Conservation (phyloP, 2,113 vertebrate species). For the Anarhynchus alexandrinus region DNA sequence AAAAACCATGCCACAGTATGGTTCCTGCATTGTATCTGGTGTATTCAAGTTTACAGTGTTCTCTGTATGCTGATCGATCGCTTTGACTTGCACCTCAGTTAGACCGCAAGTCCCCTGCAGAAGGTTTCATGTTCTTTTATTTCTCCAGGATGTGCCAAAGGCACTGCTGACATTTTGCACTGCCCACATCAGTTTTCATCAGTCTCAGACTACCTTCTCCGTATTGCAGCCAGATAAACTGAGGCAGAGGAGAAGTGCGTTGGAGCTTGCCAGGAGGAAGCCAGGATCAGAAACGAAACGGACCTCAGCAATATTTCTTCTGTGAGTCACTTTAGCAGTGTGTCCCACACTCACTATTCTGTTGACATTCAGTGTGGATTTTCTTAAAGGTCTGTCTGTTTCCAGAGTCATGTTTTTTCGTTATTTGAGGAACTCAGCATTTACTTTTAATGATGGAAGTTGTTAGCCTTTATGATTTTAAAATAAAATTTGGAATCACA, state of each 20-base stretch:
- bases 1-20: accelerated
- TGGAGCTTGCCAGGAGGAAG: neutral
- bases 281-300: neutral
- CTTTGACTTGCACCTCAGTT: neutral
- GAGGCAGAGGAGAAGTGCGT: neutral
- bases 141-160: neutral
- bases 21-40: neutral
- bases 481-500: neutral
- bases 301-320: neutral
- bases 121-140: neutral
- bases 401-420: neutral
- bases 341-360: neutral
- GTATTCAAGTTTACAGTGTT: neutral
- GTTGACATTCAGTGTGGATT: neutral
- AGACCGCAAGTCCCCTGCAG: neutral
- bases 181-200: neutral
- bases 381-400: neutral
- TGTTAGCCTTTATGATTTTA: neutral
- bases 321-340: neutral
- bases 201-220: neutral
- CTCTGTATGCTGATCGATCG: neutral
- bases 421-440: neutral
- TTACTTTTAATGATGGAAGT: neutral
- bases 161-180: neutral
- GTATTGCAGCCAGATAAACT: neutral